Evolutionary conservation across 2,888 invertebrate genomes (phyloP), one percentile per base, ranked within the genome.

Genomic region (Epistrophella euchroma): DNA sequence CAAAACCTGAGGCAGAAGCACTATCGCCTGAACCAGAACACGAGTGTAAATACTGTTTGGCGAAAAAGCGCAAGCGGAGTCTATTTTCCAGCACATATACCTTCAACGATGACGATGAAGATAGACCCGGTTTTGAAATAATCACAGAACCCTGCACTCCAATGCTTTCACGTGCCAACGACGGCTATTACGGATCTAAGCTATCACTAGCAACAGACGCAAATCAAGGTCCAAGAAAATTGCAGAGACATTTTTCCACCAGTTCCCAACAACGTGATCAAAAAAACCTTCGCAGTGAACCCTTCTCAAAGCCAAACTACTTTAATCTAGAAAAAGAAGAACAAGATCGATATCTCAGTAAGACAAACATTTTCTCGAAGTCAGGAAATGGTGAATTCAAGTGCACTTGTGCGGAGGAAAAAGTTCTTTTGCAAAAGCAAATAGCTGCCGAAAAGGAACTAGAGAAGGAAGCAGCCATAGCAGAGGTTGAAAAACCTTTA

Each of bases 111-210:
- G 95, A 96, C 89, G 95, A 96, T 88, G 94, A 94, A 13, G 91
- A 94, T 7, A 94, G 93, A 37, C 93, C 94, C 0, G 95, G 95
- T 35, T 95, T 95, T 89, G 95, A 96, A 22, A 37, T 60, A 92
- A 95, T 96, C 50, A 94, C 89, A 4, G 95, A 95, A 84, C 95
- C 95, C 0, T 95, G 94, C 68, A 93, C 95, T 7, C 95, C 95
- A 0, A 96, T 95, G 95, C 93, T 96, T 93, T 91, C 92, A 0
- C 90, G 92, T 3, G 92, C 92, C 74, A 92, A 92, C 45, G 92
- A 92, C 28, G 92, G 92, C 2, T 92, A 91, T 91, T 92, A 89
- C 35, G 91, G 92, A 3, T 92, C 92, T 0, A 91, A 91, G 66
- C 2, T 90, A 3, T 92, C 92, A 0, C 83, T 92, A n/a, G 87